A percentile compares a stretch with the other conserved stretches of the same genome.
These are phyloP conservation scores for Peromyscus melanophrys DNA, from an alignment of 2,797 vertebrate genomes.

Conservation along the genomic window DNA sequence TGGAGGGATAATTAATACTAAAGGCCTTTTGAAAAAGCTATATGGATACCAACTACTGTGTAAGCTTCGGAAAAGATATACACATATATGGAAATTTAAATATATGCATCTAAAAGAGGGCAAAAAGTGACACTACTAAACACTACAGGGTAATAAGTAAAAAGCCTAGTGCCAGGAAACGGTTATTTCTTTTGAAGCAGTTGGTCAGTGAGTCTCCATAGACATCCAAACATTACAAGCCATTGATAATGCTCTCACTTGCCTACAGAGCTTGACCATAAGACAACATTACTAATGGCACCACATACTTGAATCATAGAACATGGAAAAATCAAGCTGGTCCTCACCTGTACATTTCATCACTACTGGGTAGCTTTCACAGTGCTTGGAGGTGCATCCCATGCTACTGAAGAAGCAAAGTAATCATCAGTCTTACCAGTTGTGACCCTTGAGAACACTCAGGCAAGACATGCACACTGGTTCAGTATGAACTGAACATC, in stretches of 20 bases:
- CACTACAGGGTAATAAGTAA: background rate
- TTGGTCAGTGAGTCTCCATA: background rate
- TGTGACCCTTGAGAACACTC: background rate
- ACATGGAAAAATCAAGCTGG: background rate
- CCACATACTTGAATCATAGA: background rate
- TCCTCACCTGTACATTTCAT: no score
- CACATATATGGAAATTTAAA: background rate
- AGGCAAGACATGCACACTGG: no score
- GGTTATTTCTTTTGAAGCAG: background rate
- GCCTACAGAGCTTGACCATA: background rate
- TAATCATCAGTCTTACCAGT: background rate
- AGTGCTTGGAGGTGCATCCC: no score
- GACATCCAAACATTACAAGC: background rate
- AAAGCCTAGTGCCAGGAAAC: background rate
- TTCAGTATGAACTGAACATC: background rate
- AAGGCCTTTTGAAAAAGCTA: background rate
- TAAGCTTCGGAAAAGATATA: background rate
- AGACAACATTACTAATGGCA: no score
- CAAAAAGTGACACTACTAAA: background rate
- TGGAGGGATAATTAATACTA: no score
- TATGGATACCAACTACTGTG: no score
- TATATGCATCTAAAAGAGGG: background rate
- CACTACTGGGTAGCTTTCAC: background rate
- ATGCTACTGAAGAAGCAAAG: background rate
- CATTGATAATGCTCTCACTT: background rate